Base-by-base conservation (phyloP, 2,113 vertebrate genomes). In the Solea solea region DNA sequence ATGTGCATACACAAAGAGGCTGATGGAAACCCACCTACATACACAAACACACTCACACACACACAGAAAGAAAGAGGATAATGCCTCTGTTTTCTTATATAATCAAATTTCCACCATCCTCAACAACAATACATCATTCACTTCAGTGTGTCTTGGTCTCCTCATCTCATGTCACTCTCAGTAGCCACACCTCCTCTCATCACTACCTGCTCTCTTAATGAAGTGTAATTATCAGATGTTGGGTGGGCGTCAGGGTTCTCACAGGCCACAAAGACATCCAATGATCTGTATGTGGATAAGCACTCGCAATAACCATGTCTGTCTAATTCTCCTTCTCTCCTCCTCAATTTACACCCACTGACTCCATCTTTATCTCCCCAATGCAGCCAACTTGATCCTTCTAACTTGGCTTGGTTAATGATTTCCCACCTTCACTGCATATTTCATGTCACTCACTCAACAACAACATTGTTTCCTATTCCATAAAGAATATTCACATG, bases 201-300 rank as follows among this genome's bases (percentile, higher is more conserved):
- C 81, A 76, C 82, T 88, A 81, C 87, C 88, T 89, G 85, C 82
- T 83, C 71, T 59, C 71, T 70, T 85, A 89, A 90, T 88, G 81
- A 88, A 86, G 88, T 84, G 74, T 82, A 89, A 90, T 89, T 80
- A 89, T 90, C 85, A 89, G 85, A 86, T 89, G 77, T 72, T 80
- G 44, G 79, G 86, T 88, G 84, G 86, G 88, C 51, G 76, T 78
- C 60, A 12, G 78, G 64, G 76, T 78, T 82, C 79, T 78, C 25
- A n/a, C 75, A 72, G 83, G 82, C 71, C 80, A 68, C 45, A 44
- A 66, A 83, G 86, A 83, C 70, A 48, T 80, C 74, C 67, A 62
- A 13, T 75, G 82, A 89, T 86, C 83, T 83, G 73, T 74, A 89
- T 68, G 65, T 71, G 74, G 85, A 76, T 78, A 80, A 82, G 76